Base-by-base conservation (phyloP, 2,113 vertebrate genomes). In the Odontesthes bonariensis region DNA sequence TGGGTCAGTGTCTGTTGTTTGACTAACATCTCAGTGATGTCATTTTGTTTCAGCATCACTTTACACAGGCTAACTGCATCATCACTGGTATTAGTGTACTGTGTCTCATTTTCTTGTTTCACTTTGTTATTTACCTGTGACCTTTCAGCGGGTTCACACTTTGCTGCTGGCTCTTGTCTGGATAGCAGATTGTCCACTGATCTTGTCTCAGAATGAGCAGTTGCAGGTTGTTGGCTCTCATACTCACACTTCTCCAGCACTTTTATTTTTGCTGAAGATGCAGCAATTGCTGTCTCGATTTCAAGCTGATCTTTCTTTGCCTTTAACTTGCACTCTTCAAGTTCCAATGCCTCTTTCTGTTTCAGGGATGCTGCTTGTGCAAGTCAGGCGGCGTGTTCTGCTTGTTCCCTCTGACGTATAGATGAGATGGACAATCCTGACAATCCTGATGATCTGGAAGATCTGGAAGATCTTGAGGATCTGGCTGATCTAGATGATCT, bases 11-110 rank as follows among this genome's bases (percentile, higher is more conserved):
- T 17, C 1, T 67, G 20, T 54, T 67, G 51, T n/a, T 54, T 42
- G 13, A 9, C 51, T 40, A 40, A 31, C 52, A 55, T 68, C 22
- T 68, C 65, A 19, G 62, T 65, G 11, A 63, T 64, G 19, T 64
- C 46, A 33, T 64, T 64, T 31, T 62, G 23, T 32, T 47, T 47
- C 7, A 63, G 4, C 23, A 49, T 64, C 3, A 32, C 6, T n/a
- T n/a, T n/a, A n/a, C n/a, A n/a, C n/a, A n/a, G n/a, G n/a, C n/a
- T n/a, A n/a, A n/a, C n/a, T n/a, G n/a, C n/a, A n/a, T n/a, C n/a
- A n/a, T n/a, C n/a, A n/a, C n/a, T n/a, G n/a, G n/a, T n/a, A n/a
- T n/a, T n/a, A n/a, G n/a, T n/a, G n/a, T n/a, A n/a, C n/a, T n/a
- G n/a, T n/a, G n/a, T n/a, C n/a, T n/a, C n/a, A n/a, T n/a, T n/a